Conservation (phyloP, 2,888 invertebrate species). For the Dorcus hopei region DNA sequence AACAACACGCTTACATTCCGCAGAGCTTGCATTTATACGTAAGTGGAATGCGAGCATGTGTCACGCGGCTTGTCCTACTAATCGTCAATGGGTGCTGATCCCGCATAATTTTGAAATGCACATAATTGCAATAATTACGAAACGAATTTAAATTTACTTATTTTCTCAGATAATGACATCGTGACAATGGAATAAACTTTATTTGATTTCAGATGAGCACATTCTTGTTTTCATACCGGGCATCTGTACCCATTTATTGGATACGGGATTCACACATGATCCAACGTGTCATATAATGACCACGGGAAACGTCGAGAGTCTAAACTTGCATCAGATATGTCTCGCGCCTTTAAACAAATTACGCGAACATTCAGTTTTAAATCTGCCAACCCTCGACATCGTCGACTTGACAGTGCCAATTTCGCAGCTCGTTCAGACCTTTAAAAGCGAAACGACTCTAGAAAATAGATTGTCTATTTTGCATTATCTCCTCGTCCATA, state of each 20-base stretch:
- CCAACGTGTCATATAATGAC: slow-evolving; percentile 78
- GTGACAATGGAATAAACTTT: no score
- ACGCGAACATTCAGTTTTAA: slow-evolving; percentile 57
- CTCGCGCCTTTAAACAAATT: slow-evolving; percentile 65
- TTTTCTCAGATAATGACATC: no score
- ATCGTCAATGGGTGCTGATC: no score
- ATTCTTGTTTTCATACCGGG: slow-evolving; percentile 81
- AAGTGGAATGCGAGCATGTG: no score
- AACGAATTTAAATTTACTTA: no score
- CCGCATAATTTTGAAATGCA: no score
- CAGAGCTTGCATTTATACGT: no score
- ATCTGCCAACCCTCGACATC: slow-evolving; percentile 70
- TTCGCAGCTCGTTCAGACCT: slow-evolving; percentile 66
- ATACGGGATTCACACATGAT: slow-evolving; percentile 79
- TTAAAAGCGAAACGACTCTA: slow-evolving; percentile 62
- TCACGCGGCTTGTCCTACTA: no score
- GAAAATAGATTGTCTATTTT: slow-evolving; percentile 77
- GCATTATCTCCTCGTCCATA: slow-evolving; percentile 78
- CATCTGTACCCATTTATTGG: slow-evolving; percentile 79
- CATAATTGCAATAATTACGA: no score
- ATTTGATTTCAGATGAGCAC: slow-evolving; percentile 62
- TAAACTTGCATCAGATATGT: slow-evolving; percentile 58
- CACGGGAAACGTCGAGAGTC: slow-evolving; percentile 60
- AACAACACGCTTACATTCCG: no score
- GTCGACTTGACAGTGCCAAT: slow-evolving; percentile 64